Base-by-base conservation (phyloP, 92 coral and sea anemone species). In the Anthopleura xanthogrammica region DNA sequence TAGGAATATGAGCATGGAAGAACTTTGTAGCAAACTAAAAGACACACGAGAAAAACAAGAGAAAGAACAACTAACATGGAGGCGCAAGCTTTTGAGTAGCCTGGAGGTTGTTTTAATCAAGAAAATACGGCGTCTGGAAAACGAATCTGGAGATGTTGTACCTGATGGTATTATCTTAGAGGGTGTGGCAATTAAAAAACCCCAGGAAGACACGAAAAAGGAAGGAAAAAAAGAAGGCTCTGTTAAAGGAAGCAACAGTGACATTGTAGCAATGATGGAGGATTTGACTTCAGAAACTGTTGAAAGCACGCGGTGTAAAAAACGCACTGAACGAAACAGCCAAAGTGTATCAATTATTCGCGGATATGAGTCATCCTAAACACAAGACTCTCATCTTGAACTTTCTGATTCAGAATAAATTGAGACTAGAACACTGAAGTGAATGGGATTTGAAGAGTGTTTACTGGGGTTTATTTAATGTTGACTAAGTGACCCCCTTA, bases 31-130 rank as follows among this genome's bases (percentile, higher is more conserved):
- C 65, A 91, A 91, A 75, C 50, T 91, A 19, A 52, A 73, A 19
- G 86, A 88, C 85, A 88, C 92, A 13, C 80, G 94, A 14, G 80
- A 82, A 56, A 85, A 88, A 82, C 76, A 85, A 16, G 86, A 79
- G 36, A 72, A 74, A 60, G 94, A 91, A 77, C 78, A 71, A 23
- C 77, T 88, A 55, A 84, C 66, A n/a, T 91, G 94, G 94, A 91
- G 88, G 81, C 82, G 90, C 74, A 91, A 91, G 56, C 82, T 91
- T 22, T 62, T 91, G 19, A 77, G 83, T 55, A 88, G 92, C 40
- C 86, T 91, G 52, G 94, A 91, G 40, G 94, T 75, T 5, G 94
- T 91, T 22, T 79, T 91, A 75, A 88, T 88, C 58, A 91, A 91
- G 70, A 84, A 87, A 76, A 82, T 91, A 13, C 83, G 83, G 75